Evolutionary conservation across 2,888 invertebrate species (phyloP).

Genomic region (Acrobasis suavella): DNA sequence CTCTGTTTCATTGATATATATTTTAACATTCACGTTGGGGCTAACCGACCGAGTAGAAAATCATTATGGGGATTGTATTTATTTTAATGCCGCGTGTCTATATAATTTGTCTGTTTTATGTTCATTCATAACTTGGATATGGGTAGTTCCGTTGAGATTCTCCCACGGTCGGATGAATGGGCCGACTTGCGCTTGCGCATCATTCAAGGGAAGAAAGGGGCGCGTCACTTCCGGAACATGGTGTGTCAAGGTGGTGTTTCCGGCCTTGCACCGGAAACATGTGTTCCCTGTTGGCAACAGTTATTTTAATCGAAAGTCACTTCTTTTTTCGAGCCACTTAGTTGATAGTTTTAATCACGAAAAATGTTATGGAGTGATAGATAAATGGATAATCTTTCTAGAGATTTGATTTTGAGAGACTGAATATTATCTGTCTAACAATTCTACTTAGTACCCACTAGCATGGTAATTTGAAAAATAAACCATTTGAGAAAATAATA

Average conservation of each 20-base stretch:
- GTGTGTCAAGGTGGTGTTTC: conserved; percentile 73
- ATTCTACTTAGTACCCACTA: too few relatives aligned
- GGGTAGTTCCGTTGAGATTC: conserved; percentile 60
- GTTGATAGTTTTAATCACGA: too few relatives aligned
- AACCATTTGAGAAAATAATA: too few relatives aligned
- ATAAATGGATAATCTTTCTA: too few relatives aligned
- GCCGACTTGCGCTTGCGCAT: conserved; percentile 44
- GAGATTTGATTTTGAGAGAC: too few relatives aligned
- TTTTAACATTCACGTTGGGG: conserved; percentile 41
- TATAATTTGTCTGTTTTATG: conserved; percentile 55
- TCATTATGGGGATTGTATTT: conserved; percentile 50
- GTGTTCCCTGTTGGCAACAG: conserved; percentile 71
- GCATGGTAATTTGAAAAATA: too few relatives aligned
- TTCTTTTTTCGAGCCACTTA: not conserved
- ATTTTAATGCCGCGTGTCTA: conserved; percentile 50
- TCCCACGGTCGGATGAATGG: conserved; percentile 73
- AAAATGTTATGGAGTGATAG: too few relatives aligned
- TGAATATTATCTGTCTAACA: too few relatives aligned
- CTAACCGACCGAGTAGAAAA: conserved; percentile 53
- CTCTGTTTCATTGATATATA: conserved; percentile 55
- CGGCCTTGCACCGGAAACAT: conserved; percentile 67
- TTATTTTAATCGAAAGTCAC: conserved; percentile 35
- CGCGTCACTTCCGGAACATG: conserved; percentile 70
- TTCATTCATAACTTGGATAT: conserved; percentile 70
- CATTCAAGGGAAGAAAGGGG: conserved; percentile 68